Evolutionary conservation across 2,888 invertebrate genomes (phyloP), one percentile per base, ranked within the genome.

Genomic region (Hemaris fuciformis): DNA sequence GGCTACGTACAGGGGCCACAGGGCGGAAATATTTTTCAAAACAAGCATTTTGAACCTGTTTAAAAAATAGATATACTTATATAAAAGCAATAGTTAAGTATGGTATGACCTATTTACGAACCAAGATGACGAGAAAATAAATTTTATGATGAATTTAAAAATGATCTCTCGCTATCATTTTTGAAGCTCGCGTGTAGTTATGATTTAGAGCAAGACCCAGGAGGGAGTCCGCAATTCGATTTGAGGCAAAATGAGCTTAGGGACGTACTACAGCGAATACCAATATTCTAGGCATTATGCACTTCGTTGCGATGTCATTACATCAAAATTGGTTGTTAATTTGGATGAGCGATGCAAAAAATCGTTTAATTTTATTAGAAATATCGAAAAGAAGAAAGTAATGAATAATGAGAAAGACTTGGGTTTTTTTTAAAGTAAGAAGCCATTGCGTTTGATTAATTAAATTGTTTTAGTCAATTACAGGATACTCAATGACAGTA

Each of bases 301-400:
- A 27, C 18, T 18, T 18, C 31, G 23, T 23, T 46, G 46, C 34
- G 60, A 27, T 66, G 62, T 66, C 64, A 60, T 65, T 60, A 65
- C 42, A 59, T 57, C 53, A 38, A 34, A 59, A n/a, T 61, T 60
- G 60, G 43, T 56, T 31, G 38, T 38, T 38, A 38, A n/a, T 38
- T 38, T 38, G 13, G n/a, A 10, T n/a, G 38, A n/a, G 13, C n/a
- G 38, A n/a, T 38, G 13, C n/a, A 38, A 3, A n/a, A 38, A n/a
- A n/a, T 1, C 10, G 13, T 3, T 38, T 34, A 34, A 34, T 13
- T 13, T 8, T 34, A 34, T 34, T 38, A n/a, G 5, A 31, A 6
- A 38, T 13, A 38, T 38, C 38, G 38, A 5, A 38, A 38, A 4
- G n/a, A 38, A 38, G 10, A 1, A n/a, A 4, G n/a, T n/a, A n/a